Base-by-base conservation (phyloP, 2,797 vertebrate genomes). In the Echeneis naucrates region DNA sequence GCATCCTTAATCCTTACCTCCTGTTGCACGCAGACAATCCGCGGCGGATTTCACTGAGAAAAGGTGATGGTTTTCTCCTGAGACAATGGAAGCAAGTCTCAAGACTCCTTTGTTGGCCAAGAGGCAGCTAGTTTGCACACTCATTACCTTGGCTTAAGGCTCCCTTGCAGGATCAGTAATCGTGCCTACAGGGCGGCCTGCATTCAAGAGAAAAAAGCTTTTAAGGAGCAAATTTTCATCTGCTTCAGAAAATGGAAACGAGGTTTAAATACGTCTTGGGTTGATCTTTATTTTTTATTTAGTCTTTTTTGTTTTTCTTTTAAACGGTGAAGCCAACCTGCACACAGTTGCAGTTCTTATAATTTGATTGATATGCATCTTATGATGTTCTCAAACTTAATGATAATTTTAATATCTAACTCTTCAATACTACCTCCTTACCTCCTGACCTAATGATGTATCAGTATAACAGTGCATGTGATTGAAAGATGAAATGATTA, bases 1-100 rank as follows among this genome's bases (percentile, higher is more conserved):
- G 88, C 91, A 90, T 92, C 82, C 91, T 94, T 93, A 94, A 94
- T 94, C 90, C 78, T 68, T 83, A 90, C 94, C 94, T 95, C 94
- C 94, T 88, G 93, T 87, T 87, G 93, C 77, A 92, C 68, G 74
- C 81, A 83, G 84, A 94, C 94, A 94, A 93, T 93, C 93, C 82
- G 72, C 70, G 74, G 76, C 67, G 77, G 90, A 91, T 93, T 94
- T 93, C 81, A 92, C 92, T 95, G 91, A 94, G 91, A 92, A 94
- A 93, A 95, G 94, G 92, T 94, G 93, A 89, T 70, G 92, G 92
- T 88, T 89, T 83, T 80, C 76, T 21, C 17, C 21, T 21, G 51
- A 73, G 85, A 94, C 94, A 95, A 95, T 93, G 84, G 76, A 54
- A 72, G 72, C 85, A 86, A 88, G 87, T 86, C 80, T 81, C 87